These are phyloP conservation scores for Holothuria scabra DNA, from an alignment of 53 echinoderm and acorn worm genomes.

Conservation along the genomic window DNA sequence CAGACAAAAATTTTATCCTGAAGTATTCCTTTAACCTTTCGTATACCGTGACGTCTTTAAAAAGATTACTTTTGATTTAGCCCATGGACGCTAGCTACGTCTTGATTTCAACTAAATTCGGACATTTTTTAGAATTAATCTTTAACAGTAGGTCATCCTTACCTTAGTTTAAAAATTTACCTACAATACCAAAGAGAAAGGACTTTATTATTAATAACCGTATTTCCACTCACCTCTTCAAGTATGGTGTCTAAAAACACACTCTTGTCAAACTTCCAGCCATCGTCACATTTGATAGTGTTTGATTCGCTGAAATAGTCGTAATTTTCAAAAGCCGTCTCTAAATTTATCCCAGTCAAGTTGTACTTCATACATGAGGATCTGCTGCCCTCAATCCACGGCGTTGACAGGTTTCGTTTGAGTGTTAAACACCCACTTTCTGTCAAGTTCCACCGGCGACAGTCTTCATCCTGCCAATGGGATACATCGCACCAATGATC, in stretches of 20 bases:
- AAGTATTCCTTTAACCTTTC: too few relatives aligned
- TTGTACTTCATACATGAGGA: slow-evolving; percentile 14
- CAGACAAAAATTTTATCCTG: too few relatives aligned
- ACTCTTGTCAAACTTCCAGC: slow-evolving; percentile 25
- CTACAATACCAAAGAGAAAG: too few relatives aligned
- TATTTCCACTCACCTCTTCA: slow-evolving; percentile 4
- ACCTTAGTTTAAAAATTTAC: too few relatives aligned
- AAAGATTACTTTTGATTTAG: too few relatives aligned
- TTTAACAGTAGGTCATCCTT: too few relatives aligned
- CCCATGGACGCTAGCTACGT: too few relatives aligned
- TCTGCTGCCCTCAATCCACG: not conserved
- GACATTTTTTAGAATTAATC: too few relatives aligned
- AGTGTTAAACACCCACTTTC: not conserved
- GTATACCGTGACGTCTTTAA: too few relatives aligned
- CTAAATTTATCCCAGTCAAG: not conserved
- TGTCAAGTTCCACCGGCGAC: slow-evolving; percentile 16
- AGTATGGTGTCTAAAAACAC: slow-evolving; percentile 2
- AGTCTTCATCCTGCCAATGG: slow-evolving; percentile 7
- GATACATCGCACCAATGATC: slow-evolving; percentile 23
- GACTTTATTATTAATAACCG: too few relatives aligned
- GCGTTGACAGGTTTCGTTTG: slow-evolving; percentile 4
- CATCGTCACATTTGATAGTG: slow-evolving; percentile 22
- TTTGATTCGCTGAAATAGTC: not conserved
- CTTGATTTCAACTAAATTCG: too few relatives aligned
- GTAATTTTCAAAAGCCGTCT: not conserved